These are phyloP conservation scores for Drosophila pseudotalamancana DNA, from an alignment of 2,888 invertebrate genomes.

Conservation along the genomic window DNA sequence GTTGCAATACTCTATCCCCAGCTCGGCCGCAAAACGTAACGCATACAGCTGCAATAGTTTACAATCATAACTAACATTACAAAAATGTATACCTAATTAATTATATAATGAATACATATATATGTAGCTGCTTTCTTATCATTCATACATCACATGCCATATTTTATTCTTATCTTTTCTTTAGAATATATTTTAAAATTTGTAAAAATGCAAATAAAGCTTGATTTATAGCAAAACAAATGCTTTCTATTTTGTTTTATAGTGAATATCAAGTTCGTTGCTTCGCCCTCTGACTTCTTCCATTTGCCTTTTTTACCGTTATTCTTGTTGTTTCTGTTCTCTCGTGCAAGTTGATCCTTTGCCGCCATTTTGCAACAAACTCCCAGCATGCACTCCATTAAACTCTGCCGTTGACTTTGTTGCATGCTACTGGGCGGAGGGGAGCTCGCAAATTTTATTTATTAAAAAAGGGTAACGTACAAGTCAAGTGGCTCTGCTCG, in stretches of 20 bases:
- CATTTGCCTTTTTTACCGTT: conserved; percentile 38
- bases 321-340: conserved; percentile 39
- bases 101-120: neutral
- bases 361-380: conserved; percentile 75
- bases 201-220: too few relatives aligned
- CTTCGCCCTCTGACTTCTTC: neutral
- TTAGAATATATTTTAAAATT: too few relatives aligned
- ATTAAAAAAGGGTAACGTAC: conserved; percentile 76
- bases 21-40: neutral
- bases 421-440: conserved; percentile 35
- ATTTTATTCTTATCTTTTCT: too few relatives aligned
- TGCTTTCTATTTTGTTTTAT: neutral
- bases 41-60: neutral
- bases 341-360: conserved; percentile 76
- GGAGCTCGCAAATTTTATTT: conserved; percentile 70
- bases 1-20: conserved; percentile 39
- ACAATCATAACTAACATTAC: too few relatives aligned
- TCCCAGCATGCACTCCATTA: conserved; percentile 76
- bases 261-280: conserved; percentile 24
- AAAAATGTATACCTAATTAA: neutral
- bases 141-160: too few relatives aligned
- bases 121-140: neutral
- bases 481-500: conserved; percentile 78
- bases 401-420: conserved; percentile 78
- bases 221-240: too few relatives aligned